Conservation (phyloP, 2,888 invertebrate species). For the Philonicus albiceps region DNA sequence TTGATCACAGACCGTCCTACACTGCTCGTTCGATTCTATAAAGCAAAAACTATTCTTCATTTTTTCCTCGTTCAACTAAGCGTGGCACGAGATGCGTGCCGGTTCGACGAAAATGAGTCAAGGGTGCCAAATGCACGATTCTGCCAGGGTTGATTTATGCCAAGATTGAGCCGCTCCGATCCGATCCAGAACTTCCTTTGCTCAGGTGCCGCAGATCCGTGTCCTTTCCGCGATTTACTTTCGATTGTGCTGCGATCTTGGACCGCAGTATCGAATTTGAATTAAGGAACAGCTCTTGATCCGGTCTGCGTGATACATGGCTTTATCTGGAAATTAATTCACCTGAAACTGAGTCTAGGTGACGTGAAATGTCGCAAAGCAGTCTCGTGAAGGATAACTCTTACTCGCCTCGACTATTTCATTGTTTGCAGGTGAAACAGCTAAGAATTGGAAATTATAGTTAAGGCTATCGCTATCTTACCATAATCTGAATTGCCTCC, state of each 20-base stretch:
- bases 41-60: background rate
- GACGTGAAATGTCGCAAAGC: background rate
- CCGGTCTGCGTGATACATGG: background rate
- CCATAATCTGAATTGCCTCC: background rate
- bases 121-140: conserved; percentile 26
- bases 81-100: conserved; percentile 11
- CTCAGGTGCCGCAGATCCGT: background rate
- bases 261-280: background rate
- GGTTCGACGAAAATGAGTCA: conserved; percentile 13
- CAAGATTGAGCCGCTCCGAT: background rate
- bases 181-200: conserved; percentile 19
- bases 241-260: background rate
- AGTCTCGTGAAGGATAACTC: background rate
- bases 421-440: background rate
- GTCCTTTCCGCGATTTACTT: background rate
- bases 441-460: background rate
- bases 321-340: background rate
- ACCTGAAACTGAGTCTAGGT: background rate
- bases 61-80: background rate
- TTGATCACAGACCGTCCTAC: background rate
- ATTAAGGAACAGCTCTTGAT: conserved; percentile 8
- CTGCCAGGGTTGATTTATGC: conserved; percentile 33
- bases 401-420: background rate
- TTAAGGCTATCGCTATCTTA: background rate
- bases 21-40: background rate